A percentile compares a stretch with the other conserved stretches of the same genome.
Conservation (phyloP, 2,888 invertebrate genomes). For the Drosophila putrida region DNA sequence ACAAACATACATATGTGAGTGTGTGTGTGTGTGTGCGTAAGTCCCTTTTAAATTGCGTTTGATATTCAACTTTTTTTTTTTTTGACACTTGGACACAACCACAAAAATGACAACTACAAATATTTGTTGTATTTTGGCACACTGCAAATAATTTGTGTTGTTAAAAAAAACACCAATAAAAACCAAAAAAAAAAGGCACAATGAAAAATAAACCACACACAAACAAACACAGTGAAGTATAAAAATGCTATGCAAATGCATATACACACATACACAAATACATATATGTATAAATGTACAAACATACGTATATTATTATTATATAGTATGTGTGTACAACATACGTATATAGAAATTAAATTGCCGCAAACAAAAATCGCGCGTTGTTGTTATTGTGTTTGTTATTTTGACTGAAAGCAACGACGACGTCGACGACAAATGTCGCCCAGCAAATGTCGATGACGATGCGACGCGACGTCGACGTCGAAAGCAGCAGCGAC, state of each 20-base stretch:
- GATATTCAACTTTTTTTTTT: conserved; percentile 5
- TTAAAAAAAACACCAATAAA: conserved; percentile 16
- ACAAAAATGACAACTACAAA: conserved; percentile 23
- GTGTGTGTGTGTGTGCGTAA: conserved; percentile 6
- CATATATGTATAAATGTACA: neutral
- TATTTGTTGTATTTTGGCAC: conserved; percentile 14
- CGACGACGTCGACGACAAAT: conserved; percentile 57
- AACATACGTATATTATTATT: neutral
- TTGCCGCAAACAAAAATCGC: conserved; percentile 46
- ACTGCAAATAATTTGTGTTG: conserved; percentile 41
- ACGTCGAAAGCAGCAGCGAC: conserved; percentile 17
- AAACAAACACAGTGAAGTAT: neutral
- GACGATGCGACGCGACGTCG: conserved; percentile 36
- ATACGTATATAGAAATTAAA: conserved; percentile 39
- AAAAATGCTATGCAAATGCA: conserved; percentile 8
- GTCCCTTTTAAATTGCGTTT: conserved; percentile 32
- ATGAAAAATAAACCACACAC: neutral
- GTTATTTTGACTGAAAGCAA: conserved; percentile 56
- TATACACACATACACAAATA: neutral
- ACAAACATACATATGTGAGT: neutral
- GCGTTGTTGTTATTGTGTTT: conserved; percentile 56
- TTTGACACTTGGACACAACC: conserved; percentile 8
- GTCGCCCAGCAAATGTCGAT: conserved; percentile 58
- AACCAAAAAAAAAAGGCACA: neutral
- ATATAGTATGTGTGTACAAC: neutral